phyloP scores from a whole-genome alignment of 2,113 vertebrate genomes.

The Deroptyus accipitrinus region DNA sequence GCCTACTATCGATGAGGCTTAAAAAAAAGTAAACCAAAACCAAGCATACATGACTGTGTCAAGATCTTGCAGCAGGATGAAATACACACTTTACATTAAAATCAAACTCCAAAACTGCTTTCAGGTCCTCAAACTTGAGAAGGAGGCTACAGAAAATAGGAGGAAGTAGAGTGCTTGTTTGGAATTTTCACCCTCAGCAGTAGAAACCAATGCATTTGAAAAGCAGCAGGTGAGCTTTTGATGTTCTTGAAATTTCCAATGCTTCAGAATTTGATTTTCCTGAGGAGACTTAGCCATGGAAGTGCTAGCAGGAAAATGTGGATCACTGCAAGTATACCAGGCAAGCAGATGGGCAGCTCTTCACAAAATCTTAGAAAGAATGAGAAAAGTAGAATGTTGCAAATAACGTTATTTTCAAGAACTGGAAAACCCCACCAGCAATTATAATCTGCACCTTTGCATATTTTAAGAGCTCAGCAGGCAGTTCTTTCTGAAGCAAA shows the following conservation, averaged over 20 bases:
- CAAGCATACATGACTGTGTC: not conserved
- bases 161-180: not conserved
- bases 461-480: not conserved
- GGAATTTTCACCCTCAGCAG: not conserved
- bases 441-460: not conserved
- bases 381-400: not conserved
- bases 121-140: not conserved
- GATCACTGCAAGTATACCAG: not conserved
- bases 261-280: not conserved
- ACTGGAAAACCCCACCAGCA: not conserved
- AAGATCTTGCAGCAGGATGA: not conserved
- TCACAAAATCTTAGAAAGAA: not conserved
- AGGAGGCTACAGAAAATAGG: not conserved
- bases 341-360: not conserved
- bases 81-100: not conserved
- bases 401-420: not conserved
- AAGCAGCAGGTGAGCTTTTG: not conserved
- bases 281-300: not conserved
- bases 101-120: not conserved
- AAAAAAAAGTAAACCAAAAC: not conserved
- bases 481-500: not conserved
- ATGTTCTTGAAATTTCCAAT: not conserved
- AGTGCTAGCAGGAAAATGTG: not conserved
- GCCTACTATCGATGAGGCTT: not conserved
- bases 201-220: not conserved